phyloP scores from a whole-genome alignment of 2,888 invertebrate genomes.

The Hypercompe scribonia region DNA sequence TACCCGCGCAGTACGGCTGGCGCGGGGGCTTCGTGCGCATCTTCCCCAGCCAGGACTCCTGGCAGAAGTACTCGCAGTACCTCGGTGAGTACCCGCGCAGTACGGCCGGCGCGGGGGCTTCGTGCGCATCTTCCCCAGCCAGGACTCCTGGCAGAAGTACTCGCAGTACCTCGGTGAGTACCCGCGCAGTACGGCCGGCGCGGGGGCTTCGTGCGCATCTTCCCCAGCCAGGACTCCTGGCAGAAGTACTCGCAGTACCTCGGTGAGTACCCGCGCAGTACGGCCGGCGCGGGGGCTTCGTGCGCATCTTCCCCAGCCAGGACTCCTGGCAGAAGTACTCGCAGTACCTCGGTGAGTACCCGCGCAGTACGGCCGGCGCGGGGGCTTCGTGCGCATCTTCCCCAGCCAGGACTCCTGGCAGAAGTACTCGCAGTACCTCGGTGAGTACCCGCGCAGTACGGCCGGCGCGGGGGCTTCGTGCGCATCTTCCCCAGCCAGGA shows the following conservation, averaged over 20 bases:
- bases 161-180: conserved; percentile 91
- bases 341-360: conserved; percentile 91
- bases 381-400: conserved; percentile 96
- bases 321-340: conserved; percentile 95
- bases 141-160: conserved; percentile 95
- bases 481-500: conserved; percentile 96
- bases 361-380: conserved; percentile 93
- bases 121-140: conserved; percentile 95
- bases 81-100: conserved; percentile 92
- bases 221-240: conserved; percentile 96
- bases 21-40: conserved; percentile 96
- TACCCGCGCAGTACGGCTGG: conserved; percentile 90
- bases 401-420: conserved; percentile 96
- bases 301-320: conserved; percentile 95
- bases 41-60: conserved; percentile 95
- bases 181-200: conserved; percentile 93
- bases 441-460: conserved; percentile 92
- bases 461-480: conserved; percentile 94
- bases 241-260: conserved; percentile 92
- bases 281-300: conserved; percentile 94
- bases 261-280: conserved; percentile 92
- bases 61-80: conserved; percentile 93
- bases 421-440: conserved; percentile 92
- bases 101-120: conserved; percentile 95
- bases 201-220: conserved; percentile 96